phyloP scores from a whole-genome alignment of 2,113 vertebrate genomes.

The Rhagologus leucostigma region DNA sequence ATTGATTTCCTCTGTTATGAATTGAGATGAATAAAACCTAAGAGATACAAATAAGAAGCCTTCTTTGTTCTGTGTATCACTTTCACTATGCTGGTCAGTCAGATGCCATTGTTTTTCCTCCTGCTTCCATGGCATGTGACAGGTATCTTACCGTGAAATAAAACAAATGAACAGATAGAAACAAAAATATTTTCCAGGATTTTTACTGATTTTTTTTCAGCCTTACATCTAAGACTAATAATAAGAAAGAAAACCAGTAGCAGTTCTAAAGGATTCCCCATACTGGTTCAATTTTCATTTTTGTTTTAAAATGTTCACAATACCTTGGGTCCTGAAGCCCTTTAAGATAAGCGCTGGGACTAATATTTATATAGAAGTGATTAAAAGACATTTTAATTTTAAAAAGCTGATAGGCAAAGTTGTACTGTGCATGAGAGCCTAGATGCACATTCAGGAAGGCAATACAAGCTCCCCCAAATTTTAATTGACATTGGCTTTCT shows the following conservation, averaged over 20 bases:
- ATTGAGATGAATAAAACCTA: background rate
- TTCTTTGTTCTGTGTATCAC: constrained; percentile 4
- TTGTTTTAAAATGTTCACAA: background rate
- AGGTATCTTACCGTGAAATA: background rate
- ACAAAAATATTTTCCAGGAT: background rate
- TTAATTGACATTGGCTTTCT: background rate
- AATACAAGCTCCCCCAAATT: background rate
- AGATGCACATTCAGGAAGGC: background rate
- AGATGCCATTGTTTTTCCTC: constrained; percentile 2
- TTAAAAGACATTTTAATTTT: background rate
- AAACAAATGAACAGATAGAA: background rate
- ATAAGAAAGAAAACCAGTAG: background rate
- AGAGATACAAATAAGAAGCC: background rate
- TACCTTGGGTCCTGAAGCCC: background rate
- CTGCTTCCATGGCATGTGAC: background rate
- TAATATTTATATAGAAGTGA: background rate
- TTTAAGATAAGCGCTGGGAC: background rate
- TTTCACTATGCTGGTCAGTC: background rate
- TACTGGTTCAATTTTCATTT: background rate
- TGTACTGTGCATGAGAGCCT: background rate
- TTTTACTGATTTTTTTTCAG: background rate
- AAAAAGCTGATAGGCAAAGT: background rate
- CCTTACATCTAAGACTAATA: background rate
- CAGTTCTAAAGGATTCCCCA: background rate
- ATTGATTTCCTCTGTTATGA: constrained; percentile 44